These are phyloP conservation scores for Dasyprocta punctata DNA, from an alignment of 2,113 vertebrate genomes.

Conservation along the genomic window DNA sequence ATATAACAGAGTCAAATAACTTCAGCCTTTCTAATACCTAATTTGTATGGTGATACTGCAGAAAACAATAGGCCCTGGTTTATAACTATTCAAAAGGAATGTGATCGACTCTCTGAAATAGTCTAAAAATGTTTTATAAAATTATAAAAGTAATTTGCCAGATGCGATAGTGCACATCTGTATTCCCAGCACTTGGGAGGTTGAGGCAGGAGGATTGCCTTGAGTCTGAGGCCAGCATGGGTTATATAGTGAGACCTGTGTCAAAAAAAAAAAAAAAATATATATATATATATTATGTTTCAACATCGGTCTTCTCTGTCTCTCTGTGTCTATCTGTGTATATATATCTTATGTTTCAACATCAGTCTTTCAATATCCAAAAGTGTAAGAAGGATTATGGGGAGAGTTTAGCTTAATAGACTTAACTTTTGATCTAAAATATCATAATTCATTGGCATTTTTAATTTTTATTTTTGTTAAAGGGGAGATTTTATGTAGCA, in stretches of 20 bases:
- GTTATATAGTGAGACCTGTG: too few relatives aligned
- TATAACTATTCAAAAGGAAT: conserved; percentile 30
- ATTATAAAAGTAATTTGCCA: background rate
- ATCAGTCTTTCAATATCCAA: conserved; percentile 54
- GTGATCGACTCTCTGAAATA: conserved; percentile 53
- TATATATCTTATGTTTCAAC: conserved; percentile 36
- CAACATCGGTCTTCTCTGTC: too few relatives aligned
- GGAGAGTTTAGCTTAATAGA: conserved; percentile 53
- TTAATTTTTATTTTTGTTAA: background rate
- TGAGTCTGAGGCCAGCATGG: background rate
- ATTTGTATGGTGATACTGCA: background rate
- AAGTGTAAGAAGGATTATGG: conserved; percentile 27
- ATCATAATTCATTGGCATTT: background rate
- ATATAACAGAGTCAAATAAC: background rate
- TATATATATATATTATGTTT: too few relatives aligned
- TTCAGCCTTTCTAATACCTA: conserved; percentile 10
- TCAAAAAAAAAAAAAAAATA: background rate
- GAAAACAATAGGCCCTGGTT: conserved; percentile 12
- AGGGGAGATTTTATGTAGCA: conserved; percentile 34
- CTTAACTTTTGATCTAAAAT: conserved; percentile 52
- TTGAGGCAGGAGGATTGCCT: background rate
- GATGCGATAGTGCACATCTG: background rate
- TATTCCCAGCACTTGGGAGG: background rate
- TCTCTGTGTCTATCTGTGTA: too few relatives aligned
- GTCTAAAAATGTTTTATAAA: conserved; percentile 28